phyloP scores from a whole-genome alignment of 2,888 invertebrate genomes.

The Mamestra brassicae region DNA sequence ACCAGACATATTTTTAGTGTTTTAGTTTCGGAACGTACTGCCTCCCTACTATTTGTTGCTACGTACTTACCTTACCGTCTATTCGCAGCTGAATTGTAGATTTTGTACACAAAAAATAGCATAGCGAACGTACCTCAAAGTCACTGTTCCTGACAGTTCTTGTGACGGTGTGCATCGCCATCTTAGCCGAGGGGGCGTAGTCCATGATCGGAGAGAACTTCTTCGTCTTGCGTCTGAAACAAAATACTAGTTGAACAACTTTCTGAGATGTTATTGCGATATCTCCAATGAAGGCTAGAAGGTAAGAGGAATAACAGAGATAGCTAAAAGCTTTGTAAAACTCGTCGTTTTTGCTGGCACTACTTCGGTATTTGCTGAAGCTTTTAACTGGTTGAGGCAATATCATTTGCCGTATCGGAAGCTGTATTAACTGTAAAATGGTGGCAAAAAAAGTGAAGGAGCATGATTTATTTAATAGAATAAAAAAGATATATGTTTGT shows the following conservation, averaged over 20 bases:
- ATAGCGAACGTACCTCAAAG: conserved; percentile 73
- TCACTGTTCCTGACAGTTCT: conserved; percentile 84
- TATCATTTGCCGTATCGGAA: background rate
- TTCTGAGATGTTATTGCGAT: conserved; percentile 5
- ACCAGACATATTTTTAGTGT: no score
- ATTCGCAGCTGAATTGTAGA: no score
- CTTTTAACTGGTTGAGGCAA: background rate
- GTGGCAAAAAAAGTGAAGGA: background rate
- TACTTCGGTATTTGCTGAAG: background rate
- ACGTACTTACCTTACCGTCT: no score
- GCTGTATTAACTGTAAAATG: background rate
- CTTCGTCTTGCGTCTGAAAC: conserved; percentile 84
- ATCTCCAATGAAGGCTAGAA: background rate
- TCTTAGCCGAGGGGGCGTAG: conserved; percentile 64
- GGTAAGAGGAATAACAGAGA: background rate
- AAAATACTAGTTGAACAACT: conserved; percentile 34
- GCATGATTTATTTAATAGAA: background rate
- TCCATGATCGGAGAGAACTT: conserved; percentile 76
- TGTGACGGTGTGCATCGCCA: conserved; percentile 78
- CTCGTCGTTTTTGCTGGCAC: background rate
- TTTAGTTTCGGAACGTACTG: no score
- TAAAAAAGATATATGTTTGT: background rate
- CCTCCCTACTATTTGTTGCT: no score
- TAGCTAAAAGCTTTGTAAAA: background rate
- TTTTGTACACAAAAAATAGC: no score